Percentiles rank a stretch among this genome's conserved stretches.
phyloP scores from a whole-genome alignment of 2,888 invertebrate species.

The Apoda limacodes region DNA sequence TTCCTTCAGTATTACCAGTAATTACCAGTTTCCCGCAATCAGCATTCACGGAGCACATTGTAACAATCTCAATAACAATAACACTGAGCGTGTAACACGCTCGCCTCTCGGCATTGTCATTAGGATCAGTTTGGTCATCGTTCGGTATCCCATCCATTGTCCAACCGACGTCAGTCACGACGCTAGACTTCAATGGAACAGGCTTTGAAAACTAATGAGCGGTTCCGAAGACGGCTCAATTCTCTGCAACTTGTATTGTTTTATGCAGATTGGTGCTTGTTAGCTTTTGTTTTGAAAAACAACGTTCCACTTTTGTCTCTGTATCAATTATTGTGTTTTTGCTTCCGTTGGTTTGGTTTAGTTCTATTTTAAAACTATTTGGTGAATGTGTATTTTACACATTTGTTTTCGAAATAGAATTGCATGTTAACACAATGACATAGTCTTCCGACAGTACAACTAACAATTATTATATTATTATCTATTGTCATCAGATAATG shows the following conservation, averaged over 20 bases:
- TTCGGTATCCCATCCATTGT: slow-evolving; percentile 26
- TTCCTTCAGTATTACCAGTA: slow-evolving; percentile 8
- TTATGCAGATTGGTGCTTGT: slow-evolving; percentile 24
- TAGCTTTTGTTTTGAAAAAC: slow-evolving; percentile 23
- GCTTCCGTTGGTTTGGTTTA: too few relatives aligned
- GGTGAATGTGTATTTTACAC: too few relatives aligned
- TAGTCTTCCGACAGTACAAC: too few relatives aligned
- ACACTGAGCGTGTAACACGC: slow-evolving; percentile 46
- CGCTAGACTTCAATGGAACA: slow-evolving; percentile 29
- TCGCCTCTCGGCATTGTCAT: slow-evolving; percentile 27
- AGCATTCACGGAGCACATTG: slow-evolving; percentile 32
- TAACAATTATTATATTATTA: too few relatives aligned
- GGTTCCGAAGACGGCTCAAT: slow-evolving; percentile 40
- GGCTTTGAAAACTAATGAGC: slow-evolving; percentile 61
- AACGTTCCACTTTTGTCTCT: slow-evolving; percentile 23
- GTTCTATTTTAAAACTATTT: too few relatives aligned
- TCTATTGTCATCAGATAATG: too few relatives aligned
- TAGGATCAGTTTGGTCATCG: slow-evolving; percentile 27
- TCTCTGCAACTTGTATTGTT: slow-evolving; percentile 31
- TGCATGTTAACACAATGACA: too few relatives aligned
- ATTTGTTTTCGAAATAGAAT: too few relatives aligned
- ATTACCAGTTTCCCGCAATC: too few relatives aligned
- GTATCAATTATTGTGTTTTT: too few relatives aligned
- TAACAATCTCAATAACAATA: slow-evolving; percentile 48
- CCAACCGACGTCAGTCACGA: slow-evolving; percentile 40